phyloP scores from a whole-genome alignment of 1,140 invertebrate species.

The Leptinotarsa undecemlineata region DNA sequence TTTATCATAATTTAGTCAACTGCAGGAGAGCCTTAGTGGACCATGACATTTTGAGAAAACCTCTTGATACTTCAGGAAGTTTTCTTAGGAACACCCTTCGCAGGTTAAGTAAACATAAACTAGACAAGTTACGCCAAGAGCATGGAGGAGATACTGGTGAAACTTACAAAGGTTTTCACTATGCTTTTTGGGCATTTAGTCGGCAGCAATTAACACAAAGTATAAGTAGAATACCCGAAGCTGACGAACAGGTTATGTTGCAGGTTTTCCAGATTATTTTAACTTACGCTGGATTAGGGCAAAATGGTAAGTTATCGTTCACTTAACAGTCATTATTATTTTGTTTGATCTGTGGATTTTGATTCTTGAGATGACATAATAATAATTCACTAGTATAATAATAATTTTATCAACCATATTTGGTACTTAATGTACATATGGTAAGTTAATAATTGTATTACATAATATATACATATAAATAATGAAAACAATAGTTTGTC shows the following conservation, averaged over 20 bases:
- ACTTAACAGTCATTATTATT: no score
- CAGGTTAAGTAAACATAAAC: slow-evolving; percentile 82
- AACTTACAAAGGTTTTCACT: slow-evolving; percentile 84
- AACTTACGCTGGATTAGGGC: slow-evolving; percentile 82
- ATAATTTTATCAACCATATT: no score
- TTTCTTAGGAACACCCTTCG: slow-evolving; percentile 87
- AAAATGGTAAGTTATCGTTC: slow-evolving; percentile 60
- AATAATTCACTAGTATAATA: no score
- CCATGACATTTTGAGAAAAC: slow-evolving; percentile 77
- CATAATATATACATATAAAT: no score
- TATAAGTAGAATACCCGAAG: slow-evolving; percentile 81
- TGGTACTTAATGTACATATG: no score
- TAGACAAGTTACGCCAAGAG: slow-evolving; percentile 83
- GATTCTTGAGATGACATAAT: no score
- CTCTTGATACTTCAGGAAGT: slow-evolving; percentile 74
- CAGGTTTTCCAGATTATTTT: slow-evolving; percentile 78
- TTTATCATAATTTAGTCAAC: slow-evolving; percentile 81
- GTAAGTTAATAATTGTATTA: no score
- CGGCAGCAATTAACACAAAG: slow-evolving; percentile 78
- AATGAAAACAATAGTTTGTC: background rate
- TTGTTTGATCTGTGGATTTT: no score
- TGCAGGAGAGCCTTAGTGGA: slow-evolving; percentile 83
- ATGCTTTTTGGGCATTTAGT: slow-evolving; percentile 89
- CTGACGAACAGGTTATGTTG: slow-evolving; percentile 82
- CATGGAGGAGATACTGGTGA: slow-evolving; percentile 76